Evolutionary conservation across 1,140 invertebrate species (phyloP).

Genomic region (Tribolium madens): DNA sequence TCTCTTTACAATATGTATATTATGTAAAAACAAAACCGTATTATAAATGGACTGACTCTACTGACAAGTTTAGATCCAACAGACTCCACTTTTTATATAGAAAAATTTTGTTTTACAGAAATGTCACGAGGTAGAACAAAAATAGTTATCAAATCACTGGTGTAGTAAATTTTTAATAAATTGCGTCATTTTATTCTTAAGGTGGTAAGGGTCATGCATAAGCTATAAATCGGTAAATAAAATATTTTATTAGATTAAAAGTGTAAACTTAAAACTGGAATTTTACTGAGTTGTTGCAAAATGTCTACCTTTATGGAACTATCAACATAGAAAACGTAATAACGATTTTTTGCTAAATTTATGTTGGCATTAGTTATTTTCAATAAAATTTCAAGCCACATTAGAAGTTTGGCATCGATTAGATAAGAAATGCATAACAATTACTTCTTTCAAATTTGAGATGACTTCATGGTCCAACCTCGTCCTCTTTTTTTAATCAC

Average conservation of each 20-base stretch:
- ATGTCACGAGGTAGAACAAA: neutral
- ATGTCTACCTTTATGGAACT: neutral
- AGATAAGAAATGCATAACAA: neutral
- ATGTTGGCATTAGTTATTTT: no score
- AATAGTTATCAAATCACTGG: neutral
- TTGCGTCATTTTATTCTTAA: conserved; percentile 24
- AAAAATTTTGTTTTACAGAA: no score
- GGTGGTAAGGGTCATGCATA: conserved; percentile 2
- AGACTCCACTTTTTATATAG: no score
- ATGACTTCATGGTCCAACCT: neutral
- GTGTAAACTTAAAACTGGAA: neutral
- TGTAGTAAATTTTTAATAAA: conserved; percentile 11
- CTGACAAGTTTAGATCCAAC: no score
- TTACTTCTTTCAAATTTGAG: neutral
- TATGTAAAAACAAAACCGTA: no score
- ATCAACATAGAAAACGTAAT: neutral
- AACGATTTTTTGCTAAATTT: neutral
- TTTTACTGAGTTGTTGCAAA: neutral
- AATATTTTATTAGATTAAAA: neutral
- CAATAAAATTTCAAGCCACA: neutral
- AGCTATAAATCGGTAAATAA: conserved; percentile 3
- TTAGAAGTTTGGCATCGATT: neutral
- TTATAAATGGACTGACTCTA: no score
- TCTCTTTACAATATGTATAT: no score
- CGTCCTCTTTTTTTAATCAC: conserved; percentile 22